phyloP scores from a whole-genome alignment of 2,888 invertebrate species.

The Tyria jacobaeae region DNA sequence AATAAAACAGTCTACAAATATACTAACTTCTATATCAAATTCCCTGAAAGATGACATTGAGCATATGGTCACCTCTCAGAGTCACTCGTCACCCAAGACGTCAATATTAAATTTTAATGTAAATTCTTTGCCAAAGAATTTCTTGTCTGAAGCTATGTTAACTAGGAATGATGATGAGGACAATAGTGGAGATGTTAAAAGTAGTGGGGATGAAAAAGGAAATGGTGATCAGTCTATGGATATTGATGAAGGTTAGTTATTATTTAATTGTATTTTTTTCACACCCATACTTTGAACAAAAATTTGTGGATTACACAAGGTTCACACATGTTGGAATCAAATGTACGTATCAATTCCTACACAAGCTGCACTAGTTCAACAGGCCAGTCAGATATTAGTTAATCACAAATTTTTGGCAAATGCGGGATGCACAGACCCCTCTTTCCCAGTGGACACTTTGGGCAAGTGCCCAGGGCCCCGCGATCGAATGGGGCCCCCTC shows the following conservation, averaged over 20 bases:
- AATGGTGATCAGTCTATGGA: slow-evolving; percentile 59
- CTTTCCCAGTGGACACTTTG: too few relatives aligned
- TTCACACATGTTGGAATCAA: too few relatives aligned
- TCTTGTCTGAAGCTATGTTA: slow-evolving; percentile 48
- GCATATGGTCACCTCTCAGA: slow-evolving; percentile 12
- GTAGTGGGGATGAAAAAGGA: slow-evolving; percentile 21
- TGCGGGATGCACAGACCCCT: too few relatives aligned
- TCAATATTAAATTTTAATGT: slow-evolving; percentile 53
- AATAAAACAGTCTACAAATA: slow-evolving; percentile 23
- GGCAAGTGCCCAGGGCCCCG: too few relatives aligned
- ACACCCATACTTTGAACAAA: too few relatives aligned
- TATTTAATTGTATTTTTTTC: neutral
- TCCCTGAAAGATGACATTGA: slow-evolving; percentile 34
- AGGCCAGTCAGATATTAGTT: too few relatives aligned
- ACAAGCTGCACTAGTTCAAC: too few relatives aligned
- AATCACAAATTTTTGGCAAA: too few relatives aligned
- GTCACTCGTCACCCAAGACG: slow-evolving; percentile 25
- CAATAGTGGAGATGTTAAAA: slow-evolving; percentile 19
- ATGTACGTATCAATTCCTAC: too few relatives aligned
- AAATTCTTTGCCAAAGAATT: slow-evolving; percentile 58
- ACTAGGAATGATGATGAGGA: slow-evolving; percentile 34
- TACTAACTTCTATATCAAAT: slow-evolving; percentile 24
- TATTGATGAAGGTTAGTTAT: slow-evolving; percentile 67
- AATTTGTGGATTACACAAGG: too few relatives aligned
- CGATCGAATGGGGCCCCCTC: too few relatives aligned